Conservation (phyloP, 2,888 invertebrate genomes). For the Tyria jacobaeae region DNA sequence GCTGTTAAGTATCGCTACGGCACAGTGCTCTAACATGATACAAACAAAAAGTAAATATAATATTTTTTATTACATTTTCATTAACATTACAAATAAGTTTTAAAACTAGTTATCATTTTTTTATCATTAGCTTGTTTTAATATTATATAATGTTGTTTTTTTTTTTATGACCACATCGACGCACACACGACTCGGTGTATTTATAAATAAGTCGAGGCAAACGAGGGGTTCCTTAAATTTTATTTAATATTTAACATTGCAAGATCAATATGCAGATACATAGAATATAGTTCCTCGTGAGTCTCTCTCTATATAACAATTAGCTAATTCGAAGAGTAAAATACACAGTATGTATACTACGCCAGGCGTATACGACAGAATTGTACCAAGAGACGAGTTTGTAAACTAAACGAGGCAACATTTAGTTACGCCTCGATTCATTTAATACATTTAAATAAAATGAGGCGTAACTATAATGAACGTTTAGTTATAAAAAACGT, state of each 20-base stretch:
- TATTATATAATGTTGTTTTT: constrained; percentile 54
- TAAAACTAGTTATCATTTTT: constrained; percentile 70
- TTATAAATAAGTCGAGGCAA: constrained; percentile 23
- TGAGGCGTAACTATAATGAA: not conserved
- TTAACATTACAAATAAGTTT: constrained; percentile 75
- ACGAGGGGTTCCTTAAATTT: constrained; percentile 23
- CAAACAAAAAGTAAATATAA: constrained; percentile 49
- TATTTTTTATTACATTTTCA: constrained; percentile 68
- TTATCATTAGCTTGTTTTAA: constrained; percentile 66
- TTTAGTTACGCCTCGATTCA: constrained; percentile 4
- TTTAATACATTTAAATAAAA: not conserved
- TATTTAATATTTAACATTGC: constrained; percentile 40
- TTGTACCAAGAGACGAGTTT: constrained; percentile 11
- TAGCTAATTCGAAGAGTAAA: constrained; percentile 38
- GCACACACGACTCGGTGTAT: constrained; percentile 44
- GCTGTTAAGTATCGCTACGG: constrained; percentile 55
- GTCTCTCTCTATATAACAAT: constrained; percentile 35
- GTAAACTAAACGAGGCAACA: constrained; percentile 12
- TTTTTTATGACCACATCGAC: constrained; percentile 54
- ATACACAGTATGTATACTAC: constrained; percentile 18
- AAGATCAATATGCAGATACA: constrained; percentile 35
- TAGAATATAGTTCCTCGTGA: constrained; percentile 26
- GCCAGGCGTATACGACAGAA: constrained; percentile 25
- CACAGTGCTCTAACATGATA: constrained; percentile 51
- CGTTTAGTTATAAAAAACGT: not conserved